Evolutionary conservation across 2,888 invertebrate species (phyloP).

Genomic region (Pollenia griseotomentosa): DNA sequence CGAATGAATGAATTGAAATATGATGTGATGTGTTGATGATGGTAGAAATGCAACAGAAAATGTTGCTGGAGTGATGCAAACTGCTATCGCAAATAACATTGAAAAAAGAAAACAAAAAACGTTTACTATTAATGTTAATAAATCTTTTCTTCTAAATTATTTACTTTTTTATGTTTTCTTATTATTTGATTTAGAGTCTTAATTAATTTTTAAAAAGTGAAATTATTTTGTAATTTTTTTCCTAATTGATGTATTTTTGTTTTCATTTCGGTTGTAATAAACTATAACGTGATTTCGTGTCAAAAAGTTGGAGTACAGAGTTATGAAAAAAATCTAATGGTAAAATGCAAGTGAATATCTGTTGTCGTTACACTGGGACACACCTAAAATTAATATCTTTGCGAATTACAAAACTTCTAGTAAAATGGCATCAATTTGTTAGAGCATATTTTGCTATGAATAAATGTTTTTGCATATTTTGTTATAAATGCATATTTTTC

Average conservation of each 20-base stretch:
- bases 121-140: constrained; percentile 38
- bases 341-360: no score
- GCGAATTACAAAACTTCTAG: no score
- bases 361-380: no score
- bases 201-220: constrained; percentile 60
- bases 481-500: no score
- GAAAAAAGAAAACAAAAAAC: background rate
- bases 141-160: constrained; percentile 44
- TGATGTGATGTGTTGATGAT: background rate
- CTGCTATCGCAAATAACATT: constrained; percentile 7
- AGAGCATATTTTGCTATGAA: no score
- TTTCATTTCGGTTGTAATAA: constrained; percentile 25
- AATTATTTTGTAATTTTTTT: constrained; percentile 61
- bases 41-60: constrained; percentile 26
- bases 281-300: constrained; percentile 14
- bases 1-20: constrained; percentile 20
- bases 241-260: background rate
- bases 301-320: background rate
- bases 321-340: background rate
- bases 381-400: no score
- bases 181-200: background rate
- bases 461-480: no score
- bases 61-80: constrained; percentile 1
- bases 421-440: no score
- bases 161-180: background rate